Evolutionary conservation across 1,140 invertebrate species (phyloP).

Genomic region (Oryzaephilus surinamensis): DNA sequence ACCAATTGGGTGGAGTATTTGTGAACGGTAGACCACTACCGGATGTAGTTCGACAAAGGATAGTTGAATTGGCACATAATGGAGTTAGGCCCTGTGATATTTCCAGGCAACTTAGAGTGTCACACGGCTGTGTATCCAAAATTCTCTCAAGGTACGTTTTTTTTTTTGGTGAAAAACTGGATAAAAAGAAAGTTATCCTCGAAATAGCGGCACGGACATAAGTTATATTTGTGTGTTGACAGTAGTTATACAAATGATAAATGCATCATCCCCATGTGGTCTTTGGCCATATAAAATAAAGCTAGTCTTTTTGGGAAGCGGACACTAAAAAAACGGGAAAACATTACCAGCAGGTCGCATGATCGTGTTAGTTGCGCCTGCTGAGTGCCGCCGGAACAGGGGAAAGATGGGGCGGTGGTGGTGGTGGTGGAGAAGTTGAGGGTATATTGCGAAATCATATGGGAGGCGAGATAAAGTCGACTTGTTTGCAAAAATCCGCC

Average conservation of each 20-base stretch:
- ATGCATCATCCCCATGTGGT: constrained; percentile 29
- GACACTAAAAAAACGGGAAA: constrained; percentile 31
- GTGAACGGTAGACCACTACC: constrained; percentile 92
- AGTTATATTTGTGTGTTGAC: not conserved
- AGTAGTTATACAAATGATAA: too few relatives aligned
- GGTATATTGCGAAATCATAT: too few relatives aligned
- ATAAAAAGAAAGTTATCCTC: not conserved
- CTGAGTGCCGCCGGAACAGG: constrained; percentile 22
- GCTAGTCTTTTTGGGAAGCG: constrained; percentile 27
- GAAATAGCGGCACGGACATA: not conserved
- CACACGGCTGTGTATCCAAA: constrained; percentile 89
- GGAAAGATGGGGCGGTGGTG: constrained; percentile 15
- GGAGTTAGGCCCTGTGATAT: constrained; percentile 93
- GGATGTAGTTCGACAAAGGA: constrained; percentile 86
- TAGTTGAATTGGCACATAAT: constrained; percentile 92
- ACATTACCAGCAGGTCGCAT: constrained; percentile 34
- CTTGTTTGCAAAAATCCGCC: constrained; percentile 1
- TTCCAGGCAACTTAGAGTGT: constrained; percentile 78
- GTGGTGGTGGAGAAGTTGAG: constrained; percentile 6
- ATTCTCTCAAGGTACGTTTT: constrained; percentile 79
- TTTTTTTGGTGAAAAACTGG: constrained; percentile 4
- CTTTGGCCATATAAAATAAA: constrained; percentile 26
- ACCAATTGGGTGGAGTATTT: constrained; percentile 92
- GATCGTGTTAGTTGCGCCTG: constrained; percentile 29
- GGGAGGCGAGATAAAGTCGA: constrained; percentile 11